Conservation (phyloP, 1,140 invertebrate genomes). For the Hydropsyche tenuis region DNA sequence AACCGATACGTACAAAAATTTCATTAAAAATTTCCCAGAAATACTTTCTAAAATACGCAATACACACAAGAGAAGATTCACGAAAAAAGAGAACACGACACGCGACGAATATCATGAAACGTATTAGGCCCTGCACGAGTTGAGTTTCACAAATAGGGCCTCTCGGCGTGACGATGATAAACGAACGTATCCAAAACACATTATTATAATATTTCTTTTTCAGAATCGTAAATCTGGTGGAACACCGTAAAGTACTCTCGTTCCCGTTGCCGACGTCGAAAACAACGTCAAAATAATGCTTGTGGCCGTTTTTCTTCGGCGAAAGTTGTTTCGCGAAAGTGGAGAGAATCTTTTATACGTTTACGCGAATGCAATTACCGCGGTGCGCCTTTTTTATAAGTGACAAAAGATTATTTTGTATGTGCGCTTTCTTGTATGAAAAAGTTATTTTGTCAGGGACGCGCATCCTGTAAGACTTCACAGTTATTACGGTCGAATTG, state of each 20-base stretch:
- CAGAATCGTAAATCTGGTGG: slow-evolving; percentile 1
- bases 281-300: slow-evolving; percentile 5
- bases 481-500: no score
- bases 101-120: no score
- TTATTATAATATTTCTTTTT: slow-evolving; percentile 17
- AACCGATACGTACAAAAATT: no score
- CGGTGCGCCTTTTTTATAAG: background rate
- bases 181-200: slow-evolving; percentile 17
- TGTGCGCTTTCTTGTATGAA: no score
- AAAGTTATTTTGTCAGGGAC: no score
- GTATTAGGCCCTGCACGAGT: no score
- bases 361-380: slow-evolving; percentile 20
- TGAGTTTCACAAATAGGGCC: background rate
- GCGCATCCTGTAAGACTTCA: no score
- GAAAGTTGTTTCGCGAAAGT: slow-evolving; percentile 7
- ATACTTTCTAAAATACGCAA: no score
- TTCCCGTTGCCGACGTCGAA: background rate
- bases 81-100: no score
- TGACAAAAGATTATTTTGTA: background rate
- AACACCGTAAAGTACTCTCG: slow-evolving; percentile 6
- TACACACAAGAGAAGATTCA: no score
- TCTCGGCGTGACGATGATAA: background rate
- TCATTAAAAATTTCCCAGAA: no score
- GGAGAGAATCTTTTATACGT: slow-evolving; percentile 22
- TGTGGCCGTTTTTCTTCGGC: background rate